Conservation (phyloP, 2,888 invertebrate genomes). For the Rhopalosiphum nymphaeae region DNA sequence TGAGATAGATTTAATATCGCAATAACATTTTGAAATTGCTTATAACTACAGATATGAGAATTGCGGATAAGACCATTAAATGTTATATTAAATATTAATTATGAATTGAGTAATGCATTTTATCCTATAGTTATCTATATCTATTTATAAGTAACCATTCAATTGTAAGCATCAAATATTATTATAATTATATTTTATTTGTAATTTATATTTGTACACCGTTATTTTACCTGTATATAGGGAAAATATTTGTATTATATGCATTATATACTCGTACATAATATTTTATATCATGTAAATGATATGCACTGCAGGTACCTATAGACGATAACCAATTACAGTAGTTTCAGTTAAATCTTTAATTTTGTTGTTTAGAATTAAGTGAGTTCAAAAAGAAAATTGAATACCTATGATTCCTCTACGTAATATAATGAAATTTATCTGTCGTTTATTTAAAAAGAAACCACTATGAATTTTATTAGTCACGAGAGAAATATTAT, state of each 20-base stretch:
- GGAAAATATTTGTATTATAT: neutral
- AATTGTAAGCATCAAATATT: neutral
- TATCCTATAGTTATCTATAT: neutral
- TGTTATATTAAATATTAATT: neutral
- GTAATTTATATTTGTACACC: too few relatives aligned
- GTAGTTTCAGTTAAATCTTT: neutral
- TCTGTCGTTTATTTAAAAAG: neutral
- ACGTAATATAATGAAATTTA: neutral
- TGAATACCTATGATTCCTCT: neutral
- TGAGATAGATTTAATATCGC: neutral
- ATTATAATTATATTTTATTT: neutral
- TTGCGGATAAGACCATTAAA: neutral
- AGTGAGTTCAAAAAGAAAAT: neutral
- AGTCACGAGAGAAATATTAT: conserved; percentile 16
- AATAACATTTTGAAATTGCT: neutral
- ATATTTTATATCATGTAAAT: neutral
- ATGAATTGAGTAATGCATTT: neutral
- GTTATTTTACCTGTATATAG: too few relatives aligned
- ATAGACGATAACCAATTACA: neutral
- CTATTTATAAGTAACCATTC: neutral
- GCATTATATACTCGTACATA: neutral
- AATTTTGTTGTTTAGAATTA: neutral
- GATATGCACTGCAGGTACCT: neutral
- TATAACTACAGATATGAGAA: neutral
- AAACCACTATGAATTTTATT: neutral